Conservation (phyloP, 1,140 invertebrate genomes). For the Trinorchestia longiramus region DNA sequence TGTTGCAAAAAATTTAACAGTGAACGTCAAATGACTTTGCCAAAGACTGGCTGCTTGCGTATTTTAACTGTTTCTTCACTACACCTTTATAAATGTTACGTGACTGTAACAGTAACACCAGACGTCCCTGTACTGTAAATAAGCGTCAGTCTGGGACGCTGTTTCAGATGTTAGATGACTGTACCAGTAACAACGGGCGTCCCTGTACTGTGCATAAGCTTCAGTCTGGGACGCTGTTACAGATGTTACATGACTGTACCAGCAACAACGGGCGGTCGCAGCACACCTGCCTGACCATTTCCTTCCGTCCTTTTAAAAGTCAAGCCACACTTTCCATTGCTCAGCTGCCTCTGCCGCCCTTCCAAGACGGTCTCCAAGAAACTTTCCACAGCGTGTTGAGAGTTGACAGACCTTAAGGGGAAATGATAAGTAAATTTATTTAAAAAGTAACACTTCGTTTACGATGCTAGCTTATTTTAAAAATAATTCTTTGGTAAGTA, state of each 20-base stretch:
- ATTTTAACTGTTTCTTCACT: too few relatives aligned
- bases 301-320: conserved; percentile 48
- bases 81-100: not conserved
- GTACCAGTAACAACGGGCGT: not conserved
- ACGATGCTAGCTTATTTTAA: not conserved
- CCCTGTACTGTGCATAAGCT: not conserved
- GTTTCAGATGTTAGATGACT: not conserved
- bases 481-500: not conserved
- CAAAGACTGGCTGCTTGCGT: too few relatives aligned
- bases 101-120: not conserved
- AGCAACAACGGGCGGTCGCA: not conserved
- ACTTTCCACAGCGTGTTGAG: not conserved
- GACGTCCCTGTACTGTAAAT: too few relatives aligned
- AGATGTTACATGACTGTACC: conserved; percentile 17
- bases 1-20: too few relatives aligned
- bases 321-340: not conserved
- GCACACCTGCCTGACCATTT: conserved; percentile 42
- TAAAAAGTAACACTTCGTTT: not conserved
- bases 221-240: not conserved
- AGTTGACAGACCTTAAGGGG: not conserved
- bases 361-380: not conserved
- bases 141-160: not conserved
- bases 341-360: not conserved
- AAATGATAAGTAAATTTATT: not conserved
- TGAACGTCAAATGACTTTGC: too few relatives aligned